These are phyloP conservation scores for Liodrosophila aerea DNA, from an alignment of 2,888 invertebrate genomes.

Conservation along the genomic window DNA sequence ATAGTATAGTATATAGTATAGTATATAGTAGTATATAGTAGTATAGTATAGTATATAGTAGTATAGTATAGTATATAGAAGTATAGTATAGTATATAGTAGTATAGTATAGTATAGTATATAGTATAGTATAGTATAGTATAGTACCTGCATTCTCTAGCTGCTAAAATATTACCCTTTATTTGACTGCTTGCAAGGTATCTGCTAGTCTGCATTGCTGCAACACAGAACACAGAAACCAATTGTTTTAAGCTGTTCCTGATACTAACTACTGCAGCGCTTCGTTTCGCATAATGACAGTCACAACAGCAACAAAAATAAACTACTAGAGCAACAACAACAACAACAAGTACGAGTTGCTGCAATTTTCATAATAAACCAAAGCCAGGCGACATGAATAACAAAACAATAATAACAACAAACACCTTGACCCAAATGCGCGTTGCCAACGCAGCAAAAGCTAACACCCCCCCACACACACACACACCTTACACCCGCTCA, in stretches of 20 bases:
- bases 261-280: constrained; percentile 32
- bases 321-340: constrained; percentile 10
- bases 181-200: not conserved
- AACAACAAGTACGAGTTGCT: constrained; percentile 24
- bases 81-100: too few relatives aligned
- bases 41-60: too few relatives aligned
- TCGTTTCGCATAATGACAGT: constrained; percentile 64
- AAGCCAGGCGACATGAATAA: constrained; percentile 42
- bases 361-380: constrained; percentile 73
- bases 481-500: constrained; percentile 11
- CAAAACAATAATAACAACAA: constrained; percentile 50
- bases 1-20: too few relatives aligned
- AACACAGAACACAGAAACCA: not conserved
- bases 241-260: constrained; percentile 52
- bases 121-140: too few relatives aligned
- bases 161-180: too few relatives aligned
- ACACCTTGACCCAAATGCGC: constrained; percentile 72
- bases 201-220: not conserved
- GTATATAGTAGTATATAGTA: too few relatives aligned
- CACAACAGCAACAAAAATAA: constrained; percentile 23
- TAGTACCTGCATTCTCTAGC: too few relatives aligned
- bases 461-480: constrained; percentile 15
- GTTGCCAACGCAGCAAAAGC: constrained; percentile 50
- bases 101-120: too few relatives aligned
- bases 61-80: too few relatives aligned